A percentile compares a stretch with the other conserved stretches of the same genome.
Conservation (phyloP, 2,888 invertebrate genomes). For the Lordiphosa andalusiaca region DNA sequence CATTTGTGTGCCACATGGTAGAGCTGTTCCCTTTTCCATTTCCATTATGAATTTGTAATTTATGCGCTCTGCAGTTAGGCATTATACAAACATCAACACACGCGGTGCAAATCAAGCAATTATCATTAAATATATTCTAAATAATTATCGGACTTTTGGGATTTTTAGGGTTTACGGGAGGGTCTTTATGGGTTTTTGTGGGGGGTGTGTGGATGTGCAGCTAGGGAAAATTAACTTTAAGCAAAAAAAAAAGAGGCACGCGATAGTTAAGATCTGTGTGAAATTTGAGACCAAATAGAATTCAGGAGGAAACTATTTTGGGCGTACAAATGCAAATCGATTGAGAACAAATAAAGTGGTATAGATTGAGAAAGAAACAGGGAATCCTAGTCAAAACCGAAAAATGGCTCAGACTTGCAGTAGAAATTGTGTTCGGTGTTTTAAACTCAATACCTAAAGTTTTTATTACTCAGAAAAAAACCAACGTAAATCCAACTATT, state of each 20-base stretch:
- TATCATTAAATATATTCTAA: constrained; percentile 59
- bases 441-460: too few species aligned
- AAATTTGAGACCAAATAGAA: constrained; percentile 2
- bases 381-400: too few species aligned
- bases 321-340: background rate
- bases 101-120: constrained; percentile 73
- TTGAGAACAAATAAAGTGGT: background rate
- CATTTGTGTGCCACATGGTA: constrained; percentile 55
- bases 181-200: constrained; percentile 1
- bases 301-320: too few species aligned
- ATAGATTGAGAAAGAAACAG: too few species aligned
- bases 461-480: too few species aligned
- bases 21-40: constrained; percentile 16
- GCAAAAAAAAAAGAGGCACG: constrained; percentile 3
- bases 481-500: too few species aligned
- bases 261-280: constrained; percentile 13
- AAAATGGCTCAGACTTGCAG: too few species aligned
- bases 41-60: constrained; percentile 55
- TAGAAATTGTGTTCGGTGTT: too few species aligned
- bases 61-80: constrained; percentile 51
- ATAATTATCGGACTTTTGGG: constrained; percentile 59
- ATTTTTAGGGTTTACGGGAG: constrained; percentile 29
- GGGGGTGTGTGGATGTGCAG: too few species aligned
- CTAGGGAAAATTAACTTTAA: constrained; percentile 4
- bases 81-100: constrained; percentile 71